Percentiles rank a stretch among this genome's conserved stretches.
Conservation (phyloP, 1,140 invertebrate species). For the Ceratitis capitata region DNA sequence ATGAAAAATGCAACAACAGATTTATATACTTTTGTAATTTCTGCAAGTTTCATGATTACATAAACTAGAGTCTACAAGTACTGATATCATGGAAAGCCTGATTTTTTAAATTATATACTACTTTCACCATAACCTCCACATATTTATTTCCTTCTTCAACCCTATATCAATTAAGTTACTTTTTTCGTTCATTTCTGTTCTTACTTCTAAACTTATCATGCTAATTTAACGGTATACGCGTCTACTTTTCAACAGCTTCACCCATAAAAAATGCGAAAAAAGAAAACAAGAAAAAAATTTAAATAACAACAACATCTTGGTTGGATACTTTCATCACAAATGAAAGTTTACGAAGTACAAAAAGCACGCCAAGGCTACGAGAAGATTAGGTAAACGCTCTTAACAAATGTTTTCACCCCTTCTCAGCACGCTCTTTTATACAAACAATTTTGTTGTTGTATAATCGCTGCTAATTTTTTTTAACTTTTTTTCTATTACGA, state of each 20-base stretch:
- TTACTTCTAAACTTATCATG: not conserved
- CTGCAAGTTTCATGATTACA: no score
- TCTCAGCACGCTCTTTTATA: not conserved
- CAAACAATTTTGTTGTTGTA: no score
- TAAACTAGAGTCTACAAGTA: not conserved
- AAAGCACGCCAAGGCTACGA: not conserved
- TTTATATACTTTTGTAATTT: not conserved
- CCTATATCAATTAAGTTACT: not conserved
- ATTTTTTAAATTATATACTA: no score
- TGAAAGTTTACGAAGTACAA: not conserved
- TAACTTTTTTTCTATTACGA: no score
- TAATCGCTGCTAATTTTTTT: not conserved
- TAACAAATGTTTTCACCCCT: slow-evolving; percentile 22
- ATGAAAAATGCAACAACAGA: no score
- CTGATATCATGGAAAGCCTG: no score
- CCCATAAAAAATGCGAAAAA: not conserved
- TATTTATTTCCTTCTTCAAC: not conserved
- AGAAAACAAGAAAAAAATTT: not conserved
- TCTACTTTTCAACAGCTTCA: not conserved
- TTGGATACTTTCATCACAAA: not conserved
- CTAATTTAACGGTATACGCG: slow-evolving; percentile 12
- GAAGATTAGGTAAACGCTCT: not conserved
- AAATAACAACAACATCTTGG: not conserved
- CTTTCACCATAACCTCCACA: no score
- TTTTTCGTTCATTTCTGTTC: not conserved